A percentile compares a stretch with the other conserved stretches of the same genome.
Evolutionary conservation across 2,113 vertebrate species (phyloP).

Genomic region (Copsychus sechellarum): DNA sequence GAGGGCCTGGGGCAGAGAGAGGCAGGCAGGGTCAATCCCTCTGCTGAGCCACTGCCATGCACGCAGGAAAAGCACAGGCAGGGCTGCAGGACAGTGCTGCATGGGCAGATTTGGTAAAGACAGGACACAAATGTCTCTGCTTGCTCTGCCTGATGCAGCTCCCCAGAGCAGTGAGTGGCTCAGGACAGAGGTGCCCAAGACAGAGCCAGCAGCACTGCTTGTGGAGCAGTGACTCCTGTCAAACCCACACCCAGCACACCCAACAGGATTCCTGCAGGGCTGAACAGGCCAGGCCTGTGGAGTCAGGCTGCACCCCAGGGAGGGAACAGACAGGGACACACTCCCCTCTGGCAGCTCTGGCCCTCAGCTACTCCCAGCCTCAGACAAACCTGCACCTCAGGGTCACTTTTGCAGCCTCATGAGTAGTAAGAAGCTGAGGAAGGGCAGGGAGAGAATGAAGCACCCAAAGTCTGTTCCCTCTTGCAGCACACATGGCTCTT

Average conservation of each 20-base stretch:
- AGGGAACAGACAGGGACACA: neutral
- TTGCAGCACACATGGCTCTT: rapidly evolving
- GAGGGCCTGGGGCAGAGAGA: conserved; percentile 29
- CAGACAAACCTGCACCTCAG: neutral
- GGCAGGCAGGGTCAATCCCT: neutral
- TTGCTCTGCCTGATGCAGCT: neutral
- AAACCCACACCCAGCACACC: neutral
- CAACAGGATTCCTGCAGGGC: neutral
- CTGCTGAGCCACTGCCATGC: neutral
- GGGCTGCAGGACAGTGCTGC: neutral
- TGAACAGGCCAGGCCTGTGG: neutral
- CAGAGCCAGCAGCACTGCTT: rapidly evolving
- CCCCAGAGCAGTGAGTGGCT: neutral
- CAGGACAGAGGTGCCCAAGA: rapidly evolving
- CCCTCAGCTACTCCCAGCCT: neutral
- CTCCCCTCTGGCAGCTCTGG: neutral
- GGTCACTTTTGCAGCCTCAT: neutral
- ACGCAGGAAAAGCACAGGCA: rapidly evolving
- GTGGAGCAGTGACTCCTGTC: rapidly evolving
- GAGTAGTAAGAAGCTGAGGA: neutral
- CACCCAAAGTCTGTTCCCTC: neutral
- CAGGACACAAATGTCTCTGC: neutral
- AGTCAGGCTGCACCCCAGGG: neutral
- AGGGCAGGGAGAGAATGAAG: neutral
- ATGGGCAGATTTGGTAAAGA: neutral